These are phyloP conservation scores for Ormyrus rosae DNA, from an alignment of 2,888 invertebrate genomes.

Conservation along the genomic window DNA sequence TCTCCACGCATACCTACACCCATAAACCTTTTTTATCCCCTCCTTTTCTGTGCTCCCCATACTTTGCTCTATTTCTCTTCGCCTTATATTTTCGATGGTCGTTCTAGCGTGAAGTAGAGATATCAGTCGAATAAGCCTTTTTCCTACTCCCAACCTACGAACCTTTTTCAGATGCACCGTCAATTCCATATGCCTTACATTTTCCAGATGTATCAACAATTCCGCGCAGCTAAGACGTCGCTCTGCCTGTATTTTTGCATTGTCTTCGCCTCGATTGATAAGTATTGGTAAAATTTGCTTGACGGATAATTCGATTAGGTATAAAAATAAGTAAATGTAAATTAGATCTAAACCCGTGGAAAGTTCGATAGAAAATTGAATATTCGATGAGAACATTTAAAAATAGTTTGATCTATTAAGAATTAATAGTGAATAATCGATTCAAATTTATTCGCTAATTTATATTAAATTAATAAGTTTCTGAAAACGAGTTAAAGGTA, in stretches of 20 bases:
- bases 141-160: background rate
- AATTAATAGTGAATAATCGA: no score
- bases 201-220: no score
- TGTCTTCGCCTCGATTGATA: background rate
- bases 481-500: no score
- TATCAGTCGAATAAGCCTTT: slow-evolving; percentile 63
- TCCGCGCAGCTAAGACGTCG: background rate
- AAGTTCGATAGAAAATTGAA: no score
- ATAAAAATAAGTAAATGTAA: no score
- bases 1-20: background rate
- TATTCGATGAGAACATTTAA: no score
- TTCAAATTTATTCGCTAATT: no score
- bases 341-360: no score
- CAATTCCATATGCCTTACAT: slow-evolving; percentile 11
- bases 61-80: slow-evolving; percentile 44
- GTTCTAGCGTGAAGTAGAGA: slow-evolving; percentile 69
- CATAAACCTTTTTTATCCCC: background rate
- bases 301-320: no score
- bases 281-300: no score
- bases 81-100: slow-evolving; percentile 67
- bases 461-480: no score
- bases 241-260: slow-evolving; percentile 20
- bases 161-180: slow-evolving; percentile 30
- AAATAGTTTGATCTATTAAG: no score
- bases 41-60: background rate